Base-by-base conservation (phyloP, 2,797 vertebrate species). In the Chanos chanos region DNA sequence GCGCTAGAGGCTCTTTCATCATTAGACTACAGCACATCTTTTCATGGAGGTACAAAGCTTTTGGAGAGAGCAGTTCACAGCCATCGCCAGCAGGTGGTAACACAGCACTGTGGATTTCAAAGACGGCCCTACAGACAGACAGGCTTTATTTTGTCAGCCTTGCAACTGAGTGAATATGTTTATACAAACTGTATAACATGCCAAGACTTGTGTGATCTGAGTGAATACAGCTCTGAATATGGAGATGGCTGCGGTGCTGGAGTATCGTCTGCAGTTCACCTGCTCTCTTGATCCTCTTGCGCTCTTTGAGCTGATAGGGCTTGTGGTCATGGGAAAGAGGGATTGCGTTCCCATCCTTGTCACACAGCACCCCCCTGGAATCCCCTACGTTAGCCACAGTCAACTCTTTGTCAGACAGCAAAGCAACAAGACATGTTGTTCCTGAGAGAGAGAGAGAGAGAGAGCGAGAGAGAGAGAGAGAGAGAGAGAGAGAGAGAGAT, bases 281-380 rank as follows among this genome's bases (percentile, higher is more conserved):
- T 47, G 95, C 95, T 77, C 94, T 92, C 79, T 99, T 99, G 81
- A 99, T 98, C 81, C 96, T 90, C 86, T 97, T 98, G 77, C 96
- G 91, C 68, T 99, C 96, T 79, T 97, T 98, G 64, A 99, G 88
- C 68, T 98, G 95, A 81, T 98, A 98, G 24, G 96, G 96, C 63
- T 99, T 99, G 88, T 99, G 96, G 64, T 99, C 96, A 28, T 98
- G 95, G 25, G 96, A 98, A 70, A 99, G 78, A 7, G 95, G 92
- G 31, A 98, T 87, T 1, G 94, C 95, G 0, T 97, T 97, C 4
- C 96, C 96, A 0, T 97, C 94, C 81, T 97, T 97, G 89, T 98
- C 96, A 2, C 96, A 99, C 55, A 99, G 58, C 15, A 99, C 96
- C 0, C 95, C 96, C 0, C 96, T 88, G 0, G 96, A 99, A 70